phyloP scores from a whole-genome alignment of 2,797 vertebrate species.

The Menidia menidia region DNA sequence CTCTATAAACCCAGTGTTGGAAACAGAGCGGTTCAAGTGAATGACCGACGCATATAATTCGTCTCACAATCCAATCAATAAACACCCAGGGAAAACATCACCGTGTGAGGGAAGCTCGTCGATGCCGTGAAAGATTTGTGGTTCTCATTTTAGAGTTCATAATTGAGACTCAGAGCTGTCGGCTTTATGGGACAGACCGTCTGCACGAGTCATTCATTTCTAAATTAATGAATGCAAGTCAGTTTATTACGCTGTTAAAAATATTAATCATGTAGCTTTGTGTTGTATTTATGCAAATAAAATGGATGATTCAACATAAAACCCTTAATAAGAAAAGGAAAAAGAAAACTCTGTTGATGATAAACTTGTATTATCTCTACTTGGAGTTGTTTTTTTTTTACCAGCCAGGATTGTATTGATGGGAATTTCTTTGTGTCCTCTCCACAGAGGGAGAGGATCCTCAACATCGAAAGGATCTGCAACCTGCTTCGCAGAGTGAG shows the following conservation, averaged over 20 bases:
- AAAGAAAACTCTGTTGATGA: background rate
- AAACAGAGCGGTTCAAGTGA: conserved; percentile 6
- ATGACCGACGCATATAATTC: conserved; percentile 30
- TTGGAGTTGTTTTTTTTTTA: background rate
- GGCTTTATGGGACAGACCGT: conserved; percentile 1
- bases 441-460: conserved; percentile 91
- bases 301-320: background rate
- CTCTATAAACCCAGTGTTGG: background rate
- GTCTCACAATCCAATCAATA: conserved; percentile 22
- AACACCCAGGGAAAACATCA: conserved; percentile 25
- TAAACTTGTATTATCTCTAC: background rate
- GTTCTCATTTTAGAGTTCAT: conserved; percentile 49
- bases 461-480: conserved; percentile 95
- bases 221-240: too few species aligned
- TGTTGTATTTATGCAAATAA: background rate
- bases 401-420: conserved; percentile 12
- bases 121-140: conserved; percentile 40
- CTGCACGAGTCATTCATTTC: background rate
- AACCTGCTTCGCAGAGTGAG: conserved; percentile 93
- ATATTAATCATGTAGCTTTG: too few species aligned
- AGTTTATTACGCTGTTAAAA: too few species aligned
- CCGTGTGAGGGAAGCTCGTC: background rate
- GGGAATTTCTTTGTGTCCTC: conserved; percentile 35
- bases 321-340: background rate
- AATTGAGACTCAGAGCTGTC: conserved; percentile 23